Base-by-base conservation (phyloP, 1,140 invertebrate genomes). In the Ceratina calcarata region DNA sequence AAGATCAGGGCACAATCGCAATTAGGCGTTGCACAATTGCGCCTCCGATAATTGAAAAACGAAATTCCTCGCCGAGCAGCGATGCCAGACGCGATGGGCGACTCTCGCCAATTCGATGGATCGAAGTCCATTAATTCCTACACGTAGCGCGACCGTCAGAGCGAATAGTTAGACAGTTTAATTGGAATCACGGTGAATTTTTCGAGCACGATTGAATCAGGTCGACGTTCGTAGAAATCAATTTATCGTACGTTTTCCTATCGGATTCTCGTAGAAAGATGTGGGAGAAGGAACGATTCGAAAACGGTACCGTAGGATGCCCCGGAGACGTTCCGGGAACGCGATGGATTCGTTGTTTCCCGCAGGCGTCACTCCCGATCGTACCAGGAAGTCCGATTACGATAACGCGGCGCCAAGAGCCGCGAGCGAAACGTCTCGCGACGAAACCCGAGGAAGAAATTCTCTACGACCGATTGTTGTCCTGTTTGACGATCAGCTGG, bases 331-430 rank as follows among this genome's bases (percentile, higher is more conserved):
- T 86, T 84, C 74, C 68, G 24, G 18, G 82, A 86, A 86, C 53
- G 24, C 45, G 53, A 68, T 58, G 61, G 57, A 81, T 78, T 70
- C 82, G 79, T 71, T 58, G 66, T 81, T 84, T 75, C 51, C 61
- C 68, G 65, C 66, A 53, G 66, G 24, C 66, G 45, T 32, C 55
- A 64, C 73, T 76, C 78, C 37, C 37, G 69, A 85, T 74, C 70
- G 66, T 86, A 81, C 84, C 79, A 81, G 82, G 82, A 86, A 84
- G 75, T 84, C 49, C 49, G 81, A 78, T 81, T 81, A 68, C 79
- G 82, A 86, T 86, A 86, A 86, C 68, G 67, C 68, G 81, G 81
- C 83, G 83, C 83, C 78, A 62, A 10, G 3, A 10, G 37, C 37
- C 37, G 37, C 37, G 37, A 45, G 37, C 24, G 83, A 65, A 4